phyloP scores from a whole-genome alignment of 2,888 invertebrate species.

The Julus scanicus region DNA sequence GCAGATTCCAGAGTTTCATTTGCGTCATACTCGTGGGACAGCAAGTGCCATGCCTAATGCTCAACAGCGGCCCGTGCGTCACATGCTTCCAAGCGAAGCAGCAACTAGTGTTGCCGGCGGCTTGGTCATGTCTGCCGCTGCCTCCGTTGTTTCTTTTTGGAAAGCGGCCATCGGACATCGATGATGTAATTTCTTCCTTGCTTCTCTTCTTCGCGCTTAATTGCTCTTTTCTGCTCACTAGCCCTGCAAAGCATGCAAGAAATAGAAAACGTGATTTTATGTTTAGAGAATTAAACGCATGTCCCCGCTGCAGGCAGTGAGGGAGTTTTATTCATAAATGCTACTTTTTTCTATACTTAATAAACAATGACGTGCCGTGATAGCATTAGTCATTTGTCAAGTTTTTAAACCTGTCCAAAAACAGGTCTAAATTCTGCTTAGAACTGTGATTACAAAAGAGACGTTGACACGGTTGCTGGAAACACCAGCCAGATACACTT shows the following conservation, averaged over 20 bases:
- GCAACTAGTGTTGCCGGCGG: slow-evolving; percentile 75
- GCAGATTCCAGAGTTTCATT: slow-evolving; percentile 40
- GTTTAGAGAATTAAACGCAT: not conserved
- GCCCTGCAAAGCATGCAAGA: not conserved
- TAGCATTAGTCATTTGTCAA: too few relatives aligned
- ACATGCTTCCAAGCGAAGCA: slow-evolving; percentile 49
- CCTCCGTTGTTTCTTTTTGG: slow-evolving; percentile 84
- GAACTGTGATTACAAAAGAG: too few relatives aligned
- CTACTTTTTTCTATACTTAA: not conserved
- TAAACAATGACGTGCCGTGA: not conserved
- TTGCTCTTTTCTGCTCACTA: not conserved
- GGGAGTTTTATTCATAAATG: slow-evolving; percentile 8
- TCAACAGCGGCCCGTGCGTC: slow-evolving; percentile 12
- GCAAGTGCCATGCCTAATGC: slow-evolving; percentile 55
- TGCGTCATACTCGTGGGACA: slow-evolving; percentile 46
- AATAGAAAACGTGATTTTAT: not conserved
- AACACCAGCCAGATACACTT: too few relatives aligned
- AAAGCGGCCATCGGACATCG: slow-evolving; percentile 76
- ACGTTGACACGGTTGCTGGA: too few relatives aligned
- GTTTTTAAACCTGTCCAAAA: too few relatives aligned
- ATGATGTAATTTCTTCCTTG: slow-evolving; percentile 61
- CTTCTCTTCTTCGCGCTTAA: not conserved
- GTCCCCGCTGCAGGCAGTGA: slow-evolving; percentile 23
- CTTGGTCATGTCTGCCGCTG: slow-evolving; percentile 80
- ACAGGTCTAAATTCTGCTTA: too few relatives aligned